Base-by-base conservation (phyloP, 2,888 invertebrate species). In the Hermaeophaga mercurialis region DNA sequence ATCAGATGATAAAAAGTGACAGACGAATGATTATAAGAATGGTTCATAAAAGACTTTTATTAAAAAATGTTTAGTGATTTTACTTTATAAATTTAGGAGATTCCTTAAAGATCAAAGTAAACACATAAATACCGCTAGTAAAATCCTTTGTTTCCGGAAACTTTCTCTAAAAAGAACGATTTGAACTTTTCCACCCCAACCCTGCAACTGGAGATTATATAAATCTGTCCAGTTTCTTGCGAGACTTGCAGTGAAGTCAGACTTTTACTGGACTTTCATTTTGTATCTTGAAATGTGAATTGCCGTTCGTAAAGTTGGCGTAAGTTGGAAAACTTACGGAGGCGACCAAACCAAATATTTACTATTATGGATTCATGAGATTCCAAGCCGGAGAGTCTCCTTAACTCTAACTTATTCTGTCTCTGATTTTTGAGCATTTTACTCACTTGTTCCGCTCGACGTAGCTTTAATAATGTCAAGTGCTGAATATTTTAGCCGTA, bases 321-420 rank as follows among this genome's bases (percentile, higher is more conserved):
- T 44, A 26, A 55, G 49, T 48, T 58, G 50, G 22, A 24, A 11
- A 50, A 56, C 36, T 56, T 45, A 49, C 50, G 19, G 19, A 39
- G 45, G 33, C 54, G n/a, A 49, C 34, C 18, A 12, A 56, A 45
- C 45, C 38, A 45, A 39, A 66, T 64, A 66, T 66, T 66, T 64
- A 61, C 61, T 63, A 63, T 68, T 66, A 68, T 67, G 66, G 68
- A 68, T 68, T 64, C 66, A 67, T 66, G 71, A 68, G 69, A 67
- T 70, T 69, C 68, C 64, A 65, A 70, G 72, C 68, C 69, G 65
- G 65, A n/a, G n/a, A n/a, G n/a, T n/a, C n/a, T n/a, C n/a, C n/a
- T n/a, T n/a, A 38, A 28, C 2, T 9, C 9, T 28, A 28, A 28
- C 7, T 9, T 28, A 28, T 28, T 28, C 28, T 28, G 5, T 28